Base-by-base conservation (phyloP, 92 coral and sea anemone species). In the Actinernus sp. region DNA sequence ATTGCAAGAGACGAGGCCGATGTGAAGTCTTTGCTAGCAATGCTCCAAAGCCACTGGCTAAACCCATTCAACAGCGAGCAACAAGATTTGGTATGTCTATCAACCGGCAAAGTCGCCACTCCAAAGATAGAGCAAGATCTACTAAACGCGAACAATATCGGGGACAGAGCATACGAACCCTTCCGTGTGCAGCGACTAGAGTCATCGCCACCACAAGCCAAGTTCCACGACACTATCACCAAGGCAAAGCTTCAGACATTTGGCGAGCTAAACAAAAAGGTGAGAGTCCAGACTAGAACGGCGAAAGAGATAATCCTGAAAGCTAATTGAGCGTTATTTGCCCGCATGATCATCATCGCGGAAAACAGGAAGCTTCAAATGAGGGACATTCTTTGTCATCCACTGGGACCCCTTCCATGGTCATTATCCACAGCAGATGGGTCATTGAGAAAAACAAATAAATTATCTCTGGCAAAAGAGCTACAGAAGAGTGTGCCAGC, bases 371-470 rank as follows among this genome's bases (percentile, higher is more conserved):
- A 79, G 25, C 45, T 79, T 7, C 62, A 80, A 17, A 50, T 74
- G 88, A 44, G 58, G 26, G 84, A 80, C 5, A 69, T 81, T 8
- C 73, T 86, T 2, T 20, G 51, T 4, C 76, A 80, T 64, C 74
- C 76, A n/a, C 71, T 80, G 2, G 84, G 88, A 7, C 88, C 88
- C 11, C 79, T 86, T 30, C 84, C 88, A 0, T 80, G 80, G 80
- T 68, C 92, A 3, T 37, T 85, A 5, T 47, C 81, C 22, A 41
- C 81, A 5, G 45, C 74, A 31, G 68, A 61, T 73, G 85, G 85
- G 2, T 40, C 69, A 13, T 10, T 76, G 49, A n/a, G 48, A 7
- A 82, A 82, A 33, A 53, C 47, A 1, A 65, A 21, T 26, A 77
- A 58, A 62, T 46, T 68, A 1, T 19, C 69, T 4, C 34, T 77